Base-by-base conservation (phyloP, 2,113 vertebrate species). In the Electrona antarctica region DNA sequence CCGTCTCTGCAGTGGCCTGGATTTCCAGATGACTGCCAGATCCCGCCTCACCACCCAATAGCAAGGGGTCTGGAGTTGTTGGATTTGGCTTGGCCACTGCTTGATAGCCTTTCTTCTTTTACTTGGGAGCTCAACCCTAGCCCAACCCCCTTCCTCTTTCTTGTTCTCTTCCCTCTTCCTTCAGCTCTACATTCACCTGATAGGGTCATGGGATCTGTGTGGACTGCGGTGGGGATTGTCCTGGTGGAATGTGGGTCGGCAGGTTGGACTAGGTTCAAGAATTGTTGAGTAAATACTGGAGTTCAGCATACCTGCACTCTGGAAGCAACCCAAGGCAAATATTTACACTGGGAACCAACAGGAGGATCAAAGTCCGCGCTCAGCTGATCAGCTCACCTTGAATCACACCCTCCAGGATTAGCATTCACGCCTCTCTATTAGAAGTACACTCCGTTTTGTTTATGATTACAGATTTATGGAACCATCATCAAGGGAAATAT, bases 1-100 rank as follows among this genome's bases (percentile, higher is more conserved):
- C 52, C 58, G n/a, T 81, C 82, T 86, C 88, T 84, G 86, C 87
- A 83, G 80, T 88, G 85, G 84, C 89, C 88, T 88, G 72, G 71
- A 87, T 90, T 89, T 89, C 73, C 72, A 81, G 66, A 71, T 78
- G 73, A 88, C 69, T 85, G 71, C 74, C 80, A 81, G 77, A 84
- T 79, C 58, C 60, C 48, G 67, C 52, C 70, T 71, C 11, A n/a
- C 74, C 57, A 71, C 45, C 67, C 45, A 55, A 56, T 56, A 71
- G 28, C 47, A 61, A 67, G 67, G 78, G 21, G 21, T 21, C 69
- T 73, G 56, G 67, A 82, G 69, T 64, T 48, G 33, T 78, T 21
- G 5, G 33, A 75, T 66, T 50, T 55, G 71, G 66, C 71, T 33
- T 33, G 33, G 33, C 58, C 78, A 80, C 58, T 55, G 80, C 80